Evolutionary conservation across 1,140 invertebrate species (phyloP).

Genomic region (Geopemphigus sp.): DNA sequence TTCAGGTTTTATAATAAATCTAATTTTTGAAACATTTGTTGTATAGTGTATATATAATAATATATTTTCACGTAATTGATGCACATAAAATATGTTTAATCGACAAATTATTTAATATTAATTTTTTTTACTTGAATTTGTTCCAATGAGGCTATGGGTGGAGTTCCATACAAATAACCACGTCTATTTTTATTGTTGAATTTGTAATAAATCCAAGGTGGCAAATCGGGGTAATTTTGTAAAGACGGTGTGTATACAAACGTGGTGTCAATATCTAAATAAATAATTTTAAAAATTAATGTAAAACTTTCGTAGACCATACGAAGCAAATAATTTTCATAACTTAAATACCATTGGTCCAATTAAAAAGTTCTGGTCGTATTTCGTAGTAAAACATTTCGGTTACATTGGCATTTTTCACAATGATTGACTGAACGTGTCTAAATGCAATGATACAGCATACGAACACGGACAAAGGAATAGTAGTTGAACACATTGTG

Average conservation of each 20-base stretch:
- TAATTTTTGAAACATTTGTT: too few relatives aligned
- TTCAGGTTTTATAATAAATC: too few relatives aligned
- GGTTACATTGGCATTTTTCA: constrained; percentile 1
- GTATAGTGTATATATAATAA: too few relatives aligned
- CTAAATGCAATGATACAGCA: background rate
- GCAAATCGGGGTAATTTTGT: constrained; percentile 47
- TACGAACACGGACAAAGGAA: background rate
- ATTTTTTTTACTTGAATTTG: constrained; percentile 24
- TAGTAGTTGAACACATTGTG: background rate
- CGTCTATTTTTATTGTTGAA: constrained; percentile 20
- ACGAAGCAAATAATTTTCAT: background rate
- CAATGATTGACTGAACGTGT: background rate
- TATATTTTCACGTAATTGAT: too few relatives aligned
- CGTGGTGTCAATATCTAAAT: background rate
- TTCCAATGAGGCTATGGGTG: background rate
- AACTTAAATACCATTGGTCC: constrained; percentile 33
- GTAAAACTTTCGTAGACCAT: background rate
- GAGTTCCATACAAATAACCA: constrained; percentile 45
- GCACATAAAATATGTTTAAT: too few relatives aligned
- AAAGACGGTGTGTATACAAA: constrained; percentile 35
- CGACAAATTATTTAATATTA: too few relatives aligned
- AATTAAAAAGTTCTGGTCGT: constrained; percentile 30
- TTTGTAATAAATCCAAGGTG: constrained; percentile 47
- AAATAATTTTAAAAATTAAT: background rate
- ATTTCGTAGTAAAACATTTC: constrained; percentile 44